phyloP scores from a whole-genome alignment of 2,888 invertebrate genomes.

The Eledona agricola region DNA sequence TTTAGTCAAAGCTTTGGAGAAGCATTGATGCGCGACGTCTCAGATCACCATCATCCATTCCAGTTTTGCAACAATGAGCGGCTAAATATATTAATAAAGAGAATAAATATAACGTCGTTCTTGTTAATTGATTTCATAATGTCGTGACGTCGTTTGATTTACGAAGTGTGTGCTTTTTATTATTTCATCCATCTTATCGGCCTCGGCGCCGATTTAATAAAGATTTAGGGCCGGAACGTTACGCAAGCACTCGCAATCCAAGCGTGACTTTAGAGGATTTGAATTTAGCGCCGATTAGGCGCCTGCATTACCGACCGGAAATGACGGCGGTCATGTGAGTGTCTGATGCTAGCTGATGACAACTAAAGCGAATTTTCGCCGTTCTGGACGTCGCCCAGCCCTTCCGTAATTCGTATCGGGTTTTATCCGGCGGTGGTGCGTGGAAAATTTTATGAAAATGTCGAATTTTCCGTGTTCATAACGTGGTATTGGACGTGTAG shows the following conservation, averaged over 20 bases:
- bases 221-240: conserved; percentile 3
- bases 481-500: conserved; percentile 32
- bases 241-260: conserved; percentile 6
- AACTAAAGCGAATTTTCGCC: background rate
- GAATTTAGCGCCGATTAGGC: conserved; percentile 27
- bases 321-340: conserved; percentile 23
- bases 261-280: conserved; percentile 4
- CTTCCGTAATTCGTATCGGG: background rate
- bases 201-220: conserved; percentile 6
- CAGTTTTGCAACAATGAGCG: background rate
- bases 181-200: conserved; percentile 31
- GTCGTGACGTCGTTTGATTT: conserved; percentile 24
- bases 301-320: conserved; percentile 26
- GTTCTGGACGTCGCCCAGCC: too few species aligned
- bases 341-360: conserved; percentile 1
- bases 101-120: conserved; percentile 23
- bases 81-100: conserved; percentile 21
- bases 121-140: conserved; percentile 32
- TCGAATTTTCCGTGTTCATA: conserved; percentile 36
- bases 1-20: conserved; percentile 81
- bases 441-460: background rate
- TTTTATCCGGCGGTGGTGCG: background rate
- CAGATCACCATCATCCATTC: conserved; percentile 2
- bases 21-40: conserved; percentile 62
- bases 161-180: conserved; percentile 18